Conservation (phyloP, 2,797 vertebrate genomes). For the Coregonus sp. region DNA sequence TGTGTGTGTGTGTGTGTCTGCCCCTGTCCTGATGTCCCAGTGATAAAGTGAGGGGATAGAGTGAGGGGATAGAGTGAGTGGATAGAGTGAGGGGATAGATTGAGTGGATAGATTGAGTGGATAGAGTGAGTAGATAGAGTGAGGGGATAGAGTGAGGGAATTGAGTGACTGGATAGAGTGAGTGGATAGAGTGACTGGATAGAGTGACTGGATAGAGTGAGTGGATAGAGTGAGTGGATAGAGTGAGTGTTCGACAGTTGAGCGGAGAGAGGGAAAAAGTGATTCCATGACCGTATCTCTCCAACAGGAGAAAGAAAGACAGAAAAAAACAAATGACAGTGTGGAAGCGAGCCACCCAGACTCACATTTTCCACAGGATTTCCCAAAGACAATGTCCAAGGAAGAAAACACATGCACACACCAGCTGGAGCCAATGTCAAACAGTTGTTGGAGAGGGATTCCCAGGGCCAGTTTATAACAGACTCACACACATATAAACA, state of each 20-base stretch:
- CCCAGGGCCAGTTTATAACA: background rate
- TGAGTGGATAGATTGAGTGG: no score
- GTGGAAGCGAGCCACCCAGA: constrained; percentile 30
- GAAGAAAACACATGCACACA: constrained; percentile 11
- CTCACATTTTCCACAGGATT: constrained; percentile 63
- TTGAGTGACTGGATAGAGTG: no score
- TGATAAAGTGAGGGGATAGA: background rate
- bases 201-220: no score
- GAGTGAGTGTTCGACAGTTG: background rate
- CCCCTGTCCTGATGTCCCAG: background rate
- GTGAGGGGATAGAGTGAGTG: background rate
- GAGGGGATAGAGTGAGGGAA: no score
- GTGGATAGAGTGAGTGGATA: background rate
- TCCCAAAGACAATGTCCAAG: constrained; percentile 47
- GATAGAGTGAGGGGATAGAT: no score
- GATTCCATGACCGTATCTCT: constrained; percentile 52
- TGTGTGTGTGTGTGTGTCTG: constrained; percentile 16
- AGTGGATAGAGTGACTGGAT: no score
- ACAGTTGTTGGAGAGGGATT: background rate
- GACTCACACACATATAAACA: background rate
- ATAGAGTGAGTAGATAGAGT: no score
- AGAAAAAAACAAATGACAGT: constrained; percentile 25
- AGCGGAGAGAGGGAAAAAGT: constrained; percentile 43
- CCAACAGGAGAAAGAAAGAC: constrained; percentile 25
- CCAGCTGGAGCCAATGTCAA: constrained; percentile 9